A percentile compares a stretch with the other conserved stretches of the same genome.
Conservation (phyloP, 2,888 invertebrate species). For the Melanostoma scalare region DNA sequence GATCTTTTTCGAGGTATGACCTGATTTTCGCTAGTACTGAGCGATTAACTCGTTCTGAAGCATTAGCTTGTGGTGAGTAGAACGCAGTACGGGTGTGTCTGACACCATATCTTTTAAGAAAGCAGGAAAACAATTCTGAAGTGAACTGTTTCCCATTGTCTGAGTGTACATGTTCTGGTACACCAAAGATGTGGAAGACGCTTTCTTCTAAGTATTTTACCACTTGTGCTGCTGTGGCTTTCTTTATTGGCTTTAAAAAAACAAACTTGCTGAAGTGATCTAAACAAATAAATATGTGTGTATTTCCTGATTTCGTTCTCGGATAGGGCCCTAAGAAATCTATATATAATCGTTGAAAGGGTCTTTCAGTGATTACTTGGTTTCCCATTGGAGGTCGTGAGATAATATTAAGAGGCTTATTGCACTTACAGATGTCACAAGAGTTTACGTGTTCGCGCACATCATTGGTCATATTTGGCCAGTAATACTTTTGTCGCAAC, state of each 20-base stretch:
- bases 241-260: no score
- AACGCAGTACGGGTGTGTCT: constrained; percentile 67
- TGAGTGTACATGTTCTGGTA: constrained; percentile 56
- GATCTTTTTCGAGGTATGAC: constrained; percentile 55
- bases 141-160: no score
- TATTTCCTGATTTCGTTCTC: constrained; percentile 41
- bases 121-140: no score
- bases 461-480: constrained; percentile 59
- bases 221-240: neutral
- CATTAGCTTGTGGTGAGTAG: constrained; percentile 77
- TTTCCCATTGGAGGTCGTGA: constrained; percentile 14
- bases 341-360: constrained; percentile 44
- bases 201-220: constrained; percentile 59
- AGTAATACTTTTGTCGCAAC: constrained; percentile 49
- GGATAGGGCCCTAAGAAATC: no score
- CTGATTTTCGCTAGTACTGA: constrained; percentile 76
- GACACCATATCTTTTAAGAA: no score
- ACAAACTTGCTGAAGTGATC: constrained; percentile 64
- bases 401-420: constrained; percentile 28
- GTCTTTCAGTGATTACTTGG: constrained; percentile 1
- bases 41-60: constrained; percentile 77
- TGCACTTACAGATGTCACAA: constrained; percentile 39
- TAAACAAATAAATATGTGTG: constrained; percentile 52
- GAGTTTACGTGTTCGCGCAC: constrained; percentile 19
- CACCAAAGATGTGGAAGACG: constrained; percentile 74